phyloP scores from a whole-genome alignment of 2,113 vertebrate species.

The Stegostoma tigrinum region DNA sequence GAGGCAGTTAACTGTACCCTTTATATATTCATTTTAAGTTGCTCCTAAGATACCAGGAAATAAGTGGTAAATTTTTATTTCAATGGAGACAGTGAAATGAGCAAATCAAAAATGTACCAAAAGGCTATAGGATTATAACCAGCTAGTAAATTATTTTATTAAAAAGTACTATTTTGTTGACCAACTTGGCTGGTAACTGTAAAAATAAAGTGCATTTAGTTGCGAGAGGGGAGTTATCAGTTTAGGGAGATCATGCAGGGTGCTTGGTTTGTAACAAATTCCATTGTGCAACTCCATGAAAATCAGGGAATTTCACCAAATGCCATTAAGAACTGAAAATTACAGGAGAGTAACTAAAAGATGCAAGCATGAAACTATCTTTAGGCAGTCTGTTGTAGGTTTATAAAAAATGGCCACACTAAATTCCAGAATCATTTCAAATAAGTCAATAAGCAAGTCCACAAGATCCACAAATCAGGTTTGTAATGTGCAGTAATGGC shows the following conservation, averaged over 20 bases:
- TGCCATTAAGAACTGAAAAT: not conserved
- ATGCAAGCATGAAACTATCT: not conserved
- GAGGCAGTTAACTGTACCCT: not conserved
- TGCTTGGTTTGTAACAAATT: not conserved
- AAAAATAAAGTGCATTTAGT: conserved; percentile 26
- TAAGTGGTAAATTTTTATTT: not conserved
- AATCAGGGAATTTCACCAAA: not conserved
- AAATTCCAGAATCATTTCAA: not conserved
- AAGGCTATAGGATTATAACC: not conserved
- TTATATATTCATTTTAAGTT: not conserved
- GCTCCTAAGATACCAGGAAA: not conserved
- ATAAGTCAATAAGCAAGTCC: not conserved
- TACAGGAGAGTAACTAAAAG: not conserved
- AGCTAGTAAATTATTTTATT: not conserved
- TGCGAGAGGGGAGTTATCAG: not conserved
- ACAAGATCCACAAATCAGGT: not conserved
- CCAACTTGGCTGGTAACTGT: not conserved
- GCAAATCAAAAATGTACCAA: not conserved
- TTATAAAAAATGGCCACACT: not conserved
- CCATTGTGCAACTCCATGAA: not conserved
- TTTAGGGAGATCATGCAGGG: not conserved
- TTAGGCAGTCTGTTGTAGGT: not conserved
- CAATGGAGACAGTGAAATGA: not conserved
- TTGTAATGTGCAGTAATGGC: not conserved
- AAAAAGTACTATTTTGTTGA: not conserved